Base-by-base conservation (phyloP, 2,888 invertebrate genomes). In the Apamea crenata region DNA sequence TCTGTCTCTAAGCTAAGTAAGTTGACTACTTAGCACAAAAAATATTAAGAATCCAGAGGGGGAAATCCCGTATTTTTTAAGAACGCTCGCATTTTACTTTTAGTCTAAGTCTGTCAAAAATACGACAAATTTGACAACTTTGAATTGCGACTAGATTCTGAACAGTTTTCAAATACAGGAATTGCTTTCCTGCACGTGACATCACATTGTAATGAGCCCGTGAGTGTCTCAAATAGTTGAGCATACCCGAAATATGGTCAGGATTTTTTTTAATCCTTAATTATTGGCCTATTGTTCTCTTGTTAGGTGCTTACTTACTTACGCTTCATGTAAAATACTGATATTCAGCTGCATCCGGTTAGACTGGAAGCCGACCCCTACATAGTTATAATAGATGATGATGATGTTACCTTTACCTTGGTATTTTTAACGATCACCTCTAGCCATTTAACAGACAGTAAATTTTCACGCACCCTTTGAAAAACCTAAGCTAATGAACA, bases 401-500 rank as follows among this genome's bases (percentile, higher is more conserved):
- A 29, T 16, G 29, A 29, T 6, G 16, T 29, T 29, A 29, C 16
- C 16, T 29, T 61, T 56, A n/a, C 12, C 21, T n/a, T n/a, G 18
- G 32, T 47, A 32, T 14, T 2, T 69, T 21, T 21, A 47, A 16
- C 1, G 16, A 61, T 32, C 32, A 47, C 2, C 29, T 32, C 0
- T 21, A 32, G 8, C 8, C n/a, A 32, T 61, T 61, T 36, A 50
- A 18, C 2, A 29, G 25, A 56, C 7, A 16, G 1, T 44, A 1
- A 25, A n/a, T 18, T 25, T 32, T n/a, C 8, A 71, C 3, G 7
- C 5, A 16, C 16, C 16, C 7, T 76, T 70, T 56, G 8, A 47
- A 40, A 71, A 77, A 65, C 14, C 63, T 36, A 77, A 72, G 32
- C n/a, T 74, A 16, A 21, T 67, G 65, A 53, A 18, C 6, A 53